A percentile compares a stretch with the other conserved stretches of the same genome.
These are phyloP conservation scores for Acridotheres tristis DNA, from an alignment of 2,797 vertebrate species.

Conservation along the genomic window DNA sequence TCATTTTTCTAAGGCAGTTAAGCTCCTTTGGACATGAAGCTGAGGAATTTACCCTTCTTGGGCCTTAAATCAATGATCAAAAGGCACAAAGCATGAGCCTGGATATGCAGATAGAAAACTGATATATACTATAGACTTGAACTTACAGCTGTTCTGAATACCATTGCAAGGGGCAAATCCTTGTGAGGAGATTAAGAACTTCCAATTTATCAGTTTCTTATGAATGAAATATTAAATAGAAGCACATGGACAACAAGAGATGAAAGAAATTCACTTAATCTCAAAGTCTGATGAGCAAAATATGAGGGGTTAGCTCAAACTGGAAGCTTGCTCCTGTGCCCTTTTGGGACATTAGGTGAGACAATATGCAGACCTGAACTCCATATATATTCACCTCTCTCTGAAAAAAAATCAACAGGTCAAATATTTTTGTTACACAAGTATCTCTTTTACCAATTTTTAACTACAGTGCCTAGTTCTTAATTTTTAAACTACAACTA, in stretches of 20 bases:
- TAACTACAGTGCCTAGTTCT: not conserved
- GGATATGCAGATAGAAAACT: not conserved
- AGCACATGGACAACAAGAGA: not conserved
- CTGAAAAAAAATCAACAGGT: not conserved
- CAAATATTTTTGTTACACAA: not conserved
- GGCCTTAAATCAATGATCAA: not conserved
- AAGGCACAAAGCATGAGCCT: not conserved
- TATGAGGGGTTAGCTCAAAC: not conserved
- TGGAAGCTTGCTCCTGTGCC: not conserved
- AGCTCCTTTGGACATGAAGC: not conserved
- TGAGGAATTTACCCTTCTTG: not conserved
- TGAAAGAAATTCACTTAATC: not conserved
- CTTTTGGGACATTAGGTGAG: not conserved
- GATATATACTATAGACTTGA: not conserved
- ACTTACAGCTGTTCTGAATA: slow-evolving; percentile 25
- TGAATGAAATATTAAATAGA: slow-evolving; percentile 32
- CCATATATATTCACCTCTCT: not conserved
- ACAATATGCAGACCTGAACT: not conserved
- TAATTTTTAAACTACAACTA: not conserved
- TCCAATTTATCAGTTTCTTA: slow-evolving; percentile 31
- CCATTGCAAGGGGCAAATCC: not conserved
- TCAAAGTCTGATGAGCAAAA: slow-evolving; percentile 18
- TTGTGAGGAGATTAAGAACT: not conserved
- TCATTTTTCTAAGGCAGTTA: slow-evolving; percentile 1
- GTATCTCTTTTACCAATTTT: not conserved